Evolutionary conservation across 2,113 vertebrate species (phyloP).

Genomic region (Spea multiplicata): DNA sequence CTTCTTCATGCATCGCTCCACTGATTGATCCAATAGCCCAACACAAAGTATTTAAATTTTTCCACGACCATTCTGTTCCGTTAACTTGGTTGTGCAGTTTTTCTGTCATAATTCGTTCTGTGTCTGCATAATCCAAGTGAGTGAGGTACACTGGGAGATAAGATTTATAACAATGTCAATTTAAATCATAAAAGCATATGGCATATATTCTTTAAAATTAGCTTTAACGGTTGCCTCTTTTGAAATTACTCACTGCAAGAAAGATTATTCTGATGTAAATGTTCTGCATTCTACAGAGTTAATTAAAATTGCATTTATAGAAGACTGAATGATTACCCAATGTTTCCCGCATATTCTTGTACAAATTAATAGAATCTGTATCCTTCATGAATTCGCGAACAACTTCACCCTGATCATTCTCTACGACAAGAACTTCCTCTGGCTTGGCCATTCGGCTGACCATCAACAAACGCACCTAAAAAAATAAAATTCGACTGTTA

Average conservation of each 20-base stretch:
- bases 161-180: not conserved
- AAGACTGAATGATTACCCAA: slow-evolving; percentile 72
- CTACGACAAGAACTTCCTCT: slow-evolving; percentile 96
- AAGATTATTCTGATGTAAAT: not conserved
- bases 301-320: not conserved
- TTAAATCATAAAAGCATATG: too few relatives aligned
- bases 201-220: too few relatives aligned
- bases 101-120: slow-evolving; percentile 96
- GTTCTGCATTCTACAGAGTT: not conserved
- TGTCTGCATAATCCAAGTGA: slow-evolving; percentile 97
- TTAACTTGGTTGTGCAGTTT: slow-evolving; percentile 99
- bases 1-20: slow-evolving; percentile 97
- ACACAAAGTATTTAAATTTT: slow-evolving; percentile 95
- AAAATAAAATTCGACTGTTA: not conserved
- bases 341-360: slow-evolving; percentile 99
- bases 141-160: slow-evolving; percentile 86
- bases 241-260: too few relatives aligned
- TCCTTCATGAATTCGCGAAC: slow-evolving; percentile 99
- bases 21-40: slow-evolving; percentile 99
- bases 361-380: slow-evolving; percentile 97
- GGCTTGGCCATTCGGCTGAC: slow-evolving; percentile 98
- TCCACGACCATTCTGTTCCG: slow-evolving; percentile 98
- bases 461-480: slow-evolving; percentile 93
- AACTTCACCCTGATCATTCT: slow-evolving; percentile 98
- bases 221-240: too few relatives aligned